phyloP scores from a whole-genome alignment of 2,797 vertebrate species.

The Numenius phaeopus region DNA sequence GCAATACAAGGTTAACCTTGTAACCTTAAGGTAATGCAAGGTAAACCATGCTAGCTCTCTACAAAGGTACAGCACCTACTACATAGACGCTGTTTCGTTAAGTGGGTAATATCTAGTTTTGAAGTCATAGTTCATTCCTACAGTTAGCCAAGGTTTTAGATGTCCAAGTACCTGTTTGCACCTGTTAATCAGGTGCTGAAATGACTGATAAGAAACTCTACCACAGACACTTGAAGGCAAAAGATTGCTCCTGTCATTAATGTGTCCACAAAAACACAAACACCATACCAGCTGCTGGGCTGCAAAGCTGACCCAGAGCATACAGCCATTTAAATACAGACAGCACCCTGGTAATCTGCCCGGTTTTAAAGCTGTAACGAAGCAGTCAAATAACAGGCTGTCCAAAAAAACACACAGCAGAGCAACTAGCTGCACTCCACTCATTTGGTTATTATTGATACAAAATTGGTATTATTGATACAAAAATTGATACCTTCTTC shows the following conservation, averaged over 20 bases:
- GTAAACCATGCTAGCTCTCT: neutral
- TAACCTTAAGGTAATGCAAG: neutral
- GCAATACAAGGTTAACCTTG: neutral
- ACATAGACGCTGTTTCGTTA: neutral
- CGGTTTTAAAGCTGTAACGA: neutral
- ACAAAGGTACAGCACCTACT: neutral
- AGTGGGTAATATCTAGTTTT: neutral
- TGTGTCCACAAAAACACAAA: neutral
- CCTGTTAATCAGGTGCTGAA: neutral
- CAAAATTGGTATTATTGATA: neutral
- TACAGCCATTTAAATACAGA: neutral
- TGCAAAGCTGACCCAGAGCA: neutral
- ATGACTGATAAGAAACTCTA: neutral
- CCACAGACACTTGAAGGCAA: neutral
- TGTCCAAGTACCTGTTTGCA: neutral
- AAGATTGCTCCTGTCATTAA: neutral
- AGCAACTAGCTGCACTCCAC: neutral
- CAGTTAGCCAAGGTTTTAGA: neutral
- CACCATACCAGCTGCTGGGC: neutral
- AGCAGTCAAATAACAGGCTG: neutral
- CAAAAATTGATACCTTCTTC: neutral
- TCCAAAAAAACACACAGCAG: neutral
- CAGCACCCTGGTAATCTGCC: neutral
- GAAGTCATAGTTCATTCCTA: neutral
- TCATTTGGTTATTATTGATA: neutral